phyloP scores from a whole-genome alignment of 53 echinoderm and acorn worm genomes.

The Crossaster papposus region DNA sequence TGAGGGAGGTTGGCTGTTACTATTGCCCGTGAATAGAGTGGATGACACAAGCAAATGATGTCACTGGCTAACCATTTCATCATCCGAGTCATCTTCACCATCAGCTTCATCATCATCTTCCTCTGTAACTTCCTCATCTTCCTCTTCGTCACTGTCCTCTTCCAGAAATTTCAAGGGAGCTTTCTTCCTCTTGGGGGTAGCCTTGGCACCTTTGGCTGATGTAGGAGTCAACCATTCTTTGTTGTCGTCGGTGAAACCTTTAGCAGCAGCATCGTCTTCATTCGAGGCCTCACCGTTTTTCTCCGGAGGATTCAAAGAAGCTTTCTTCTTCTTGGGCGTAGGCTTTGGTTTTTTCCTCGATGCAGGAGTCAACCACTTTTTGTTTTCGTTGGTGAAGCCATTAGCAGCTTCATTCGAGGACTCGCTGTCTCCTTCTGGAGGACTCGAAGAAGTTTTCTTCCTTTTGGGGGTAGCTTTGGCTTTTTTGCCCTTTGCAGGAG shows the following conservation, averaged over 20 bases:
- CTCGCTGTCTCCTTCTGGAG: constrained; percentile 58
- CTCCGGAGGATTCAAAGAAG: constrained; percentile 32
- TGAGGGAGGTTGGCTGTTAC: background rate
- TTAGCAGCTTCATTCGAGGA: constrained; percentile 22
- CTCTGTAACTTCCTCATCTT: constrained; percentile 33
- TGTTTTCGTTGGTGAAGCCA: too few relatives aligned
- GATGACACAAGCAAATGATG: background rate
- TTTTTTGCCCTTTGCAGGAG: constrained; percentile 13
- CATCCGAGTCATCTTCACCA: constrained; percentile 55
- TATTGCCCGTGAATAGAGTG: too few relatives aligned
- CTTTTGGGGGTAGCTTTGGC: background rate
- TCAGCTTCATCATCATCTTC: constrained; percentile 50
- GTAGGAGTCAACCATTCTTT: constrained; percentile 71
- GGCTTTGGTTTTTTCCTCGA: background rate
- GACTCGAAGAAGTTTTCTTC: background rate
- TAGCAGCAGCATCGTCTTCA: constrained; percentile 53
- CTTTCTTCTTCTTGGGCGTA: background rate
- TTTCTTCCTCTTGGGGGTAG: background rate
- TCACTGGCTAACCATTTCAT: constrained; percentile 64
- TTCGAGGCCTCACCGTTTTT: constrained; percentile 47
- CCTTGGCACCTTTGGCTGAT: background rate
- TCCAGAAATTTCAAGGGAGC: constrained; percentile 34
- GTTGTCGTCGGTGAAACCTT: constrained; percentile 90
- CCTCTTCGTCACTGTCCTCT: constrained; percentile 50
- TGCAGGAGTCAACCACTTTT: too few relatives aligned